Base-by-base conservation (phyloP, 2,888 invertebrate species). In the Hirtodrosophila cameraria region DNA sequence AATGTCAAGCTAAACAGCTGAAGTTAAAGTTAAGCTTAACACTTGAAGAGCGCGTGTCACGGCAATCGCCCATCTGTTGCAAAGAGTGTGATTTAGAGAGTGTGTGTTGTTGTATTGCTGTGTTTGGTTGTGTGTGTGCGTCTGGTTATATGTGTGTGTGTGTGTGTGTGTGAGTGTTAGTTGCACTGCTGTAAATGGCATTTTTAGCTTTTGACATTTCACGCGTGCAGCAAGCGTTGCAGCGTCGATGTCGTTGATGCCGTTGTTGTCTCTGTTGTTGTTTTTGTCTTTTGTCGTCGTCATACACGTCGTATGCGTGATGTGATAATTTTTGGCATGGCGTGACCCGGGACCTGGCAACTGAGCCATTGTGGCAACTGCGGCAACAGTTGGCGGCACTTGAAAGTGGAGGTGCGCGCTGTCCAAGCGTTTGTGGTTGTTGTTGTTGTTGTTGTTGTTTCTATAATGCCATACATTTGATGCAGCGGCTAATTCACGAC, bases 171-270 rank as follows among this genome's bases (percentile, higher is more conserved):
- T 50, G 28, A 46, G 16, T 52, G 42, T 38, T 35, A 20, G 48
- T 68, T 25, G 20, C 62, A 46, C 43, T 35, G 49, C 54, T 39
- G 55, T 57, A 78, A 85, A 86, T 82, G 85, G 82, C 79, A 82
- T 84, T 82, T 82, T 84, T 82, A 84, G 75, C 82, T 78, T 82
- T 82, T 86, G 82, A 86, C 82, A 82, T 82, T 82, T 82, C 82
- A 82, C 87, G 82, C 87, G 87, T 82, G 80, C 76, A 68, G 41
- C 61, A 30, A 31, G 18, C 49, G 31, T 57, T 11, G 54, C 16
- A 11, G 7, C 18, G 35, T 13, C 60, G 45, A 23, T 18, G 57
- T 42, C 30, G 45, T 45, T 16, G 50, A 20, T 15, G 20, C 41
- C 36, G n/a, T 41, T 45, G 30, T 25, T 18, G 23, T n/a, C n/a